phyloP scores from a whole-genome alignment of 2,888 invertebrate genomes.

The Papilio protenor region DNA sequence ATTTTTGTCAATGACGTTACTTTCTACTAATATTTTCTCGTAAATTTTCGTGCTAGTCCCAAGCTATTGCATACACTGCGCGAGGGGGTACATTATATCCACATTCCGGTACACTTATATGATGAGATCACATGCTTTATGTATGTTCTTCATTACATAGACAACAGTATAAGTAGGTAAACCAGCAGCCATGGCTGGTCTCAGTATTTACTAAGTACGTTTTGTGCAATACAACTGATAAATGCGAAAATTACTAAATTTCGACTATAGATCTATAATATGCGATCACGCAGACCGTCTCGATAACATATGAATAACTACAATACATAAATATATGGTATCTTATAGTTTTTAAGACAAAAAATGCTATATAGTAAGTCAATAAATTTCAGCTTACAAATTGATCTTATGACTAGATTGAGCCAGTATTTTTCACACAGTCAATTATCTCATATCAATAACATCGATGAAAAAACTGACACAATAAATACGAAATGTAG shows the following conservation, averaged over 20 bases:
- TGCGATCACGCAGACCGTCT: conserved; percentile 61
- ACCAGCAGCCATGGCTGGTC: conserved; percentile 62
- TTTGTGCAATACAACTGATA: conserved; percentile 79
- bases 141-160: conserved; percentile 65
- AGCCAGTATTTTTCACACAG: conserved; percentile 78
- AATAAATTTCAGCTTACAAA: conserved; percentile 77
- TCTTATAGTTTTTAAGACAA: conserved; percentile 70
- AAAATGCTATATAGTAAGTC: conserved; percentile 66
- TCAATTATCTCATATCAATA: conserved; percentile 66
- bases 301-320: conserved; percentile 60
- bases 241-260: conserved; percentile 72
- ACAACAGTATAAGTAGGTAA: conserved; percentile 57
- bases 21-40: too few species aligned
- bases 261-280: conserved; percentile 65
- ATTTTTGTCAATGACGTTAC: too few species aligned
- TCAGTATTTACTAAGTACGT: conserved; percentile 77
- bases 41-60: too few species aligned
- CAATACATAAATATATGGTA: conserved; percentile 59
- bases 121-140: conserved; percentile 78
- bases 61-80: conserved; percentile 60
- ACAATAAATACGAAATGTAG: conserved; percentile 80
- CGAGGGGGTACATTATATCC: conserved; percentile 54
- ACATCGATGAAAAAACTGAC: conserved; percentile 74
- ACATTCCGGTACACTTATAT: conserved; percentile 65
- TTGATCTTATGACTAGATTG: conserved; percentile 85